Evolutionary conservation across 2,113 vertebrate species (phyloP).

Genomic region (Spheniscus mendiculus): DNA sequence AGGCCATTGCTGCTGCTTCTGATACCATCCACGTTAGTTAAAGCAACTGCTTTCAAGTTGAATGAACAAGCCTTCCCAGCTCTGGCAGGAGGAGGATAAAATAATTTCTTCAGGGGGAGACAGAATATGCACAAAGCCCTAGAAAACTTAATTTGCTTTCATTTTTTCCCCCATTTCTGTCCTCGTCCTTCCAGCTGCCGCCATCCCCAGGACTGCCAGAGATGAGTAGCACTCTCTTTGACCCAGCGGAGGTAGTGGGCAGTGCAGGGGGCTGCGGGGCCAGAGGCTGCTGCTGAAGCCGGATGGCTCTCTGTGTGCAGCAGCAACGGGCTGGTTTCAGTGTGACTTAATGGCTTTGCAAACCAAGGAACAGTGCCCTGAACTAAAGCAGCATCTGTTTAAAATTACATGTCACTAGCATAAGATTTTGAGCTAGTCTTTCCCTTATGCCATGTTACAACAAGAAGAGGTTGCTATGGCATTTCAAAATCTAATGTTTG

Average conservation of each 20-base stretch:
- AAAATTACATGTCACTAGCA: neutral
- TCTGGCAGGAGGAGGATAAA: neutral
- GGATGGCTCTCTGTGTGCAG: neutral
- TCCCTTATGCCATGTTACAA: neutral
- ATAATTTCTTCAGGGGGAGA: neutral
- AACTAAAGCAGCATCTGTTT: neutral
- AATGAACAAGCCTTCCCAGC: neutral
- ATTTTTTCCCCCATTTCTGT: neutral
- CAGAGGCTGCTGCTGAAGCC: neutral
- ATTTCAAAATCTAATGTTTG: neutral
- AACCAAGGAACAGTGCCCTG: neutral
- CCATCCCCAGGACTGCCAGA: neutral
- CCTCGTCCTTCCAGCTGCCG: neutral
- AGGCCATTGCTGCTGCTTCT: neutral
- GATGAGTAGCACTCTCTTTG: neutral
- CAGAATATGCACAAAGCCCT: neutral
- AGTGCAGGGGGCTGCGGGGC: neutral
- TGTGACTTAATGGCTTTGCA: neutral
- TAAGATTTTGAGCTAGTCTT: neutral
- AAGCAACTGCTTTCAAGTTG: neutral
- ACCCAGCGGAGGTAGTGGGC: neutral
- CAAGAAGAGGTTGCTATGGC: neutral
- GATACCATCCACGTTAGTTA: neutral
- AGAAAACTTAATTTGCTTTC: neutral
- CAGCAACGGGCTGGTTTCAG: neutral